These are phyloP conservation scores for Antheraea yamamai DNA, from an alignment of 2,888 invertebrate species.

Conservation along the genomic window DNA sequence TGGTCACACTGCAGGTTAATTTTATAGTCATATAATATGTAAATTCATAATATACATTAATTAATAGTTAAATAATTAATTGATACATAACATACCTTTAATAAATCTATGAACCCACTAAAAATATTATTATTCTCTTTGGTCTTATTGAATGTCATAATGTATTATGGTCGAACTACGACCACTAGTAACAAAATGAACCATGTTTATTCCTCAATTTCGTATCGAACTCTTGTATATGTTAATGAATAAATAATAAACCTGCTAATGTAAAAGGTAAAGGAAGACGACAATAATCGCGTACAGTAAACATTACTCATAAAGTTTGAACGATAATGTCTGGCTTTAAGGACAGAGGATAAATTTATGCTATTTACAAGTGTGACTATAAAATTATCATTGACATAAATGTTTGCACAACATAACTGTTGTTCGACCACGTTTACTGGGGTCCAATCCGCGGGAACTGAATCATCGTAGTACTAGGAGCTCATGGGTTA, in stretches of 20 bases:
- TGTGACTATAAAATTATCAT: constrained; percentile 16
- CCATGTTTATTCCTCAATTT: no score
- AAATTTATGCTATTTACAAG: constrained; percentile 13
- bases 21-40: no score
- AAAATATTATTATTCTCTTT: no score
- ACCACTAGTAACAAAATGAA: no score
- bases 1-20: no score
- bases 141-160: no score
- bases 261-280: neutral
- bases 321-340: neutral
- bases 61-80: no score
- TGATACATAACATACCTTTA: no score
- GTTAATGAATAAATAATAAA: neutral
- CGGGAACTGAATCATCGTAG: constrained; percentile 28
- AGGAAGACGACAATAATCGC: constrained; percentile 10
- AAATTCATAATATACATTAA: no score
- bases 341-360: constrained; percentile 22
- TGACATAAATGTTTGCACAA: constrained; percentile 15
- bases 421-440: constrained; percentile 28
- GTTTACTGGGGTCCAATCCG: neutral
- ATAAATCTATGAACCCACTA: no score
- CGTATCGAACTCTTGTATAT: no score
- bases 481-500: neutral
- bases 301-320: constrained; percentile 19
- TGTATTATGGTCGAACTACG: no score